A percentile compares a stretch with the other conserved stretches of the same genome.
phyloP scores from a whole-genome alignment of 2,888 invertebrate genomes.

The Cheiracanthium punctorium region DNA sequence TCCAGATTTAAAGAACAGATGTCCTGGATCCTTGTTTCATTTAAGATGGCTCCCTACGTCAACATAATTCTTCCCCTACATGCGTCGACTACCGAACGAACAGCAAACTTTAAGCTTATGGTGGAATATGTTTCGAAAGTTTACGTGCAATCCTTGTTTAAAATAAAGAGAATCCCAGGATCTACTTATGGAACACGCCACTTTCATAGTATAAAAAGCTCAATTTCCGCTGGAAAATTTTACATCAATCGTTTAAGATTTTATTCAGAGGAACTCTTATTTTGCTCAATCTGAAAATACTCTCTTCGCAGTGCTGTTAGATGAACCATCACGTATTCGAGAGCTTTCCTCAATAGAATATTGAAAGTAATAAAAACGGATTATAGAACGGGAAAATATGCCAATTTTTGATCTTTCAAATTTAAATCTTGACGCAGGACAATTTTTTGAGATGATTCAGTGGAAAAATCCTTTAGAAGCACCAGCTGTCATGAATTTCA shows the following conservation, averaged over 20 bases:
- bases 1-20: not conserved
- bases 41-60: not conserved
- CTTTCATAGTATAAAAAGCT: too few relatives aligned
- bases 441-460: constrained; percentile 1
- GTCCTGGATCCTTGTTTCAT: not conserved
- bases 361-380: constrained; percentile 11
- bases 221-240: too few relatives aligned
- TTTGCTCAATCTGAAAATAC: constrained; percentile 11
- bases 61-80: not conserved
- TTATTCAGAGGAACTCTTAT: too few relatives aligned
- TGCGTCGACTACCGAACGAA: not conserved
- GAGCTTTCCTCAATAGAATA: not conserved
- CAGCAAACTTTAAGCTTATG: not conserved
- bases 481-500: too few relatives aligned
- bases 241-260: too few relatives aligned
- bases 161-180: too few relatives aligned
- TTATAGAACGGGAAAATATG: constrained; percentile 2
- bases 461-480: constrained; percentile 1
- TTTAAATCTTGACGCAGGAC: not conserved
- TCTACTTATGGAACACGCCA: not conserved
- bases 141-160: constrained; percentile 7
- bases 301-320: not conserved
- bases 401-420: constrained; percentile 2
- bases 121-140: constrained; percentile 1
- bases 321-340: not conserved